Conservation (phyloP, 2,888 invertebrate genomes). For the Papilio elwesi region DNA sequence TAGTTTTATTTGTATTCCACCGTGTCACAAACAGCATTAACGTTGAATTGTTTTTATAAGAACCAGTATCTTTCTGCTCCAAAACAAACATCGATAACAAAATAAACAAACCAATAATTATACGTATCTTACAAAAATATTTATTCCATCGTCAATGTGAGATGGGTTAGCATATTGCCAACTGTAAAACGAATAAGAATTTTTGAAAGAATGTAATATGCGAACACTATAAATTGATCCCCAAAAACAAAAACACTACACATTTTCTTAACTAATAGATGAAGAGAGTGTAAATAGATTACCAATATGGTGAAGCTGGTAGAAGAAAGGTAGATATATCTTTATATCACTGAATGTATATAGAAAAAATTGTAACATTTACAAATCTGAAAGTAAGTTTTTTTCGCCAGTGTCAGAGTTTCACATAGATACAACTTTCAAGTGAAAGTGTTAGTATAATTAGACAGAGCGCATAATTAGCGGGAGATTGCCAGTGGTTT, state of each 20-base stretch:
- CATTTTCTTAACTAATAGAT: too few species aligned
- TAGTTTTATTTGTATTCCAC: constrained; percentile 23
- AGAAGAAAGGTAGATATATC: too few species aligned
- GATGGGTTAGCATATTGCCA: background rate
- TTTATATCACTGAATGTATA: background rate
- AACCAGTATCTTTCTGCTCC: background rate
- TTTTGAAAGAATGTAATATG: too few species aligned
- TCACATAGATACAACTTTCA: background rate
- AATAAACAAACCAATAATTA: background rate
- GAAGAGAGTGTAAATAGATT: too few species aligned
- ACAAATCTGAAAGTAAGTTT: constrained; percentile 1
- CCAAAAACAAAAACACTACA: too few species aligned
- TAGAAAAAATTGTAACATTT: background rate
- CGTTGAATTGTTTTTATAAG: background rate
- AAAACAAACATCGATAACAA: background rate
- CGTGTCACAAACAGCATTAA: background rate
- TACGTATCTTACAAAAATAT: background rate
- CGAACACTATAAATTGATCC: too few species aligned
- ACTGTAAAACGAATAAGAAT: too few species aligned
- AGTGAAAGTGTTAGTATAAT: constrained; percentile 38
- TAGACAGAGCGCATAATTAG: constrained; percentile 30
- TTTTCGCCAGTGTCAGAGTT: constrained; percentile 5
- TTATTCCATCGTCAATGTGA: background rate
- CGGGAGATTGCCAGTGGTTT: constrained; percentile 19
- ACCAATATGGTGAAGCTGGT: too few species aligned